Evolutionary conservation across 2,888 invertebrate species (phyloP).

Genomic region (Netelia melanura): DNA sequence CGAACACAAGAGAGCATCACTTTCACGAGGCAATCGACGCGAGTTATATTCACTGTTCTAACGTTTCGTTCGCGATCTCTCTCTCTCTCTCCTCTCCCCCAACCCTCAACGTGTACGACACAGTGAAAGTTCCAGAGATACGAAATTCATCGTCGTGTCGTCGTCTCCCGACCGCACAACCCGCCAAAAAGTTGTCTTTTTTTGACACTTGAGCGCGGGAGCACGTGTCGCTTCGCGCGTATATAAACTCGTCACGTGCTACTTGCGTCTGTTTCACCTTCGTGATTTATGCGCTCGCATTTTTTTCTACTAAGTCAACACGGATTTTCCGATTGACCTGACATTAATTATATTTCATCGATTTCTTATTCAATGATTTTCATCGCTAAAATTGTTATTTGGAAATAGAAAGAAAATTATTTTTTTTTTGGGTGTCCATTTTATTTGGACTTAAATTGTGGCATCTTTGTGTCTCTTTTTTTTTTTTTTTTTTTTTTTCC

Average conservation of each 20-base stretch:
- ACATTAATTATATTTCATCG: neutral
- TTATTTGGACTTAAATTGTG: no score
- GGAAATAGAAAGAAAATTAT: no score
- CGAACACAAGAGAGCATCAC: slow-evolving; percentile 32
- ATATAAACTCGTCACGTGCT: slow-evolving; percentile 73
- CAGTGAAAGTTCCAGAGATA: slow-evolving; percentile 61
- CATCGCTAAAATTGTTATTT: neutral
- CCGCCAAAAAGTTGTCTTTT: slow-evolving; percentile 23
- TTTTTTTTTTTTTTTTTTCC: no score
- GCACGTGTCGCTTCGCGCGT: slow-evolving; percentile 51
- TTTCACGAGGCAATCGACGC: slow-evolving; percentile 53
- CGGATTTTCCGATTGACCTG: neutral
- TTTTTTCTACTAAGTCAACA: slow-evolving; percentile 17
- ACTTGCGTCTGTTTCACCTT: slow-evolving; percentile 58
- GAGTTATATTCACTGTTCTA: slow-evolving; percentile 57
- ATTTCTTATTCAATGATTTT: neutral
- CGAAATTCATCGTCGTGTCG: slow-evolving; percentile 53
- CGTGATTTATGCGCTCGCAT: slow-evolving; percentile 14
- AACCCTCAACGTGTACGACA: neutral
- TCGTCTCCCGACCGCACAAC: slow-evolving; percentile 6
- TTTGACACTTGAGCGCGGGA: slow-evolving; percentile 36
- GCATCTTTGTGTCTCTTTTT: no score
- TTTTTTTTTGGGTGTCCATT: no score
- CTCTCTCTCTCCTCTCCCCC: neutral
- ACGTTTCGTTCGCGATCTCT: slow-evolving; percentile 23